Evolutionary conservation across 2,113 vertebrate genomes (phyloP), one percentile per base, ranked within the genome.

Genomic region (Bufo bufo): DNA sequence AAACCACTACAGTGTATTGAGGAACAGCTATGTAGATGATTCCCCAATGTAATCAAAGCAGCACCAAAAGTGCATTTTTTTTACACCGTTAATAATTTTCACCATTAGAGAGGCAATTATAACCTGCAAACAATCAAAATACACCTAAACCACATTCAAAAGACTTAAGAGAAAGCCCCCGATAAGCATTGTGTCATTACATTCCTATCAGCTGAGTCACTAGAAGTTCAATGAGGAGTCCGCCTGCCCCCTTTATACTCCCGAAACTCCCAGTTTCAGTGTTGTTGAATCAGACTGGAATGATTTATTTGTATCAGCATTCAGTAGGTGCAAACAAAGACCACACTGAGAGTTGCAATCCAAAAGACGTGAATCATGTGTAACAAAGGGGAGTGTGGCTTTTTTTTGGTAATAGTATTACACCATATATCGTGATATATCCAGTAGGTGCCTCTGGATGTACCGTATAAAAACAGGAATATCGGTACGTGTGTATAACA

Each of bases 201-300:
- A 85, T 85, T 77, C 58, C 84, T 85, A 59, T 45, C 19, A 16
- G 19, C 16, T 85, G 84, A 85, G 43, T 85, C 84, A 85, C 14
- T 23, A 56, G 56, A 72, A 75, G 19, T 13, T 12, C 52, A 77
- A 23, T 85, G 71, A 77, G n/a, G 20, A 23, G 6, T 8, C 56
- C 50, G 49, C 33, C 84, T 20, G 52, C n/a, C 83, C n/a, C 10
- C 19, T 63, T 75, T 77, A 43, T 63, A 47, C 16, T 77, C 13
- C 58, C 43, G 43, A 45, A 23, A 75, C 43, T 49, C 23, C 0
- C 69, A 16, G 33, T 5, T 13, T 54, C n/a, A 11, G 17, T 33
- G 43, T 84, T 71, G 82, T 50, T 84, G 65, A 71, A 71, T 84
- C 82, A 84, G 82, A n/a, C 20, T 12, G 6, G n/a, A 71, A 23